Evolutionary conservation across 2,888 invertebrate genomes (phyloP), one percentile per base, ranked within the genome.

Genomic region (Cepaea hortensis): DNA sequence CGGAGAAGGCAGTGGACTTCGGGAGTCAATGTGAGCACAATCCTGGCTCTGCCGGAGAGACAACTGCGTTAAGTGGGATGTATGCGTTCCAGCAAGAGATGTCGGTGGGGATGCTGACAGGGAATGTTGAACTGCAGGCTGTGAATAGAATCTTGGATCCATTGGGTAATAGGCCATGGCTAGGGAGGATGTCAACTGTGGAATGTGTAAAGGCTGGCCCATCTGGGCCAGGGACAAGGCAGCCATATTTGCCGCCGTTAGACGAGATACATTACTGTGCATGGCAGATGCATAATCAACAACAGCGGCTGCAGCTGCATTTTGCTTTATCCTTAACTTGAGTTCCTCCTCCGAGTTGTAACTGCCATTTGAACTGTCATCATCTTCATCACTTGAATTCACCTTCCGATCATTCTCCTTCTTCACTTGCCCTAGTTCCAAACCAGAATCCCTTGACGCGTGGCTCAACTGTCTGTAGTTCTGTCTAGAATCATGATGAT

Each of bases 121-220:
- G 68, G 80, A 61, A 76, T 85, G 70, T 85, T 50, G 35, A 65
- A 80, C 91, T 90, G 80, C 23, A 35, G 83, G 23, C 85, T 91
- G 93, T 23, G 91, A 89, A 88, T 92, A 91, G 75, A 91, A 91
- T 85, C 92, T 91, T 85, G 92, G 91, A 88, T 92, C 92, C 88
- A 93, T 88, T 76, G 92, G 92, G 87, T 93, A 92, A 87, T 93
- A 92, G 87, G 92, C 91, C 91, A 93, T 92, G 87, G 92, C 92
- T 81, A 93, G 87, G 48, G 91, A 92, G 65, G 91, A 93, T 50
- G 92, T 91, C 75, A 92, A 90, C 88, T 92, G 92, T 46, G 93
- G 92, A 87, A 92, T 91, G 89, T 92, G 92, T 77, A 93, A 90
- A 3, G 92, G 90, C 80, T 88, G 90, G 3, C 89, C 85, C 89